Evolutionary conservation across 2,113 vertebrate genomes (phyloP).

Genomic region (Maccullochella peelii): DNA sequence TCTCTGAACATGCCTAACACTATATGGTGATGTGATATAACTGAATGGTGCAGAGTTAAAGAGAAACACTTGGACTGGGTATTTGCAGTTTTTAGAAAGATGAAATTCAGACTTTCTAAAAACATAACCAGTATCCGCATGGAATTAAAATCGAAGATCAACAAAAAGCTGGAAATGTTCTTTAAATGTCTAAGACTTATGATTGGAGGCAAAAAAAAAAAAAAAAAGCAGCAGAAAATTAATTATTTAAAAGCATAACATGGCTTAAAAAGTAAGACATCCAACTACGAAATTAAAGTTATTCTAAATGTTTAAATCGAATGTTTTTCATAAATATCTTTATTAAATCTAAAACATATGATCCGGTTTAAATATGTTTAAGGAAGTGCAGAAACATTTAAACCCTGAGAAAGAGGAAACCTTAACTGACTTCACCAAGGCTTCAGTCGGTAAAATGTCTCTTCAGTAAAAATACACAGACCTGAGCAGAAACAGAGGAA

Average conservation of each 20-base stretch:
- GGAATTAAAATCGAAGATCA: background rate
- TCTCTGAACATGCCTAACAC: background rate
- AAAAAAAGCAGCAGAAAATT: background rate
- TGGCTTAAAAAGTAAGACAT: background rate
- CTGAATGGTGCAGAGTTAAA: background rate
- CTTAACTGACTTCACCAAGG: background rate
- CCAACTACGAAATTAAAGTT: background rate
- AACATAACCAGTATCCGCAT: background rate
- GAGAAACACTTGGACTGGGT: background rate
- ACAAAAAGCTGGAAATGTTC: background rate
- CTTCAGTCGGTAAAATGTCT: conserved; percentile 30
- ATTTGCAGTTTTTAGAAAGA: background rate
- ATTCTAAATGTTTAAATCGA: background rate
- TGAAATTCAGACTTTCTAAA: background rate
- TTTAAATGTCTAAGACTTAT: background rate
- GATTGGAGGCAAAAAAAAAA: background rate
- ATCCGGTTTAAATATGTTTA: background rate
- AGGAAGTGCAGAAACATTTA: background rate
- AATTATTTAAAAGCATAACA: background rate
- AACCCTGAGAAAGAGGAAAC: background rate
- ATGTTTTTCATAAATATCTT: background rate
- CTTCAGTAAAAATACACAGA: conserved; percentile 43
- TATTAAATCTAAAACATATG: background rate
- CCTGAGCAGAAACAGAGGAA: conserved; percentile 52
- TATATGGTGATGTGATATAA: background rate